A percentile compares a stretch with the other conserved stretches of the same genome.
These are phyloP conservation scores for Tubiluchus corallicola DNA, from an alignment of 2,888 invertebrate genomes.

Conservation along the genomic window DNA sequence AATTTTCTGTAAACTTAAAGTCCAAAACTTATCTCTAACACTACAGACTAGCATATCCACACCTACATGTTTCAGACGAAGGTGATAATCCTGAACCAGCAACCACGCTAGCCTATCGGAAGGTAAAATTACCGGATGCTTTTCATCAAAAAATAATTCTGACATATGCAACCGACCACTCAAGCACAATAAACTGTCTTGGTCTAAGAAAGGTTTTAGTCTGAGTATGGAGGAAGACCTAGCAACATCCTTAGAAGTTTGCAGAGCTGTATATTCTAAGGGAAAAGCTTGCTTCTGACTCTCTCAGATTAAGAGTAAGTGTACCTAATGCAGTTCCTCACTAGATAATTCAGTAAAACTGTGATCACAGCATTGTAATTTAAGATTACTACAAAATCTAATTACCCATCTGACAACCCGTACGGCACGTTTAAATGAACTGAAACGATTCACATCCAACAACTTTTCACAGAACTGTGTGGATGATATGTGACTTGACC, in stretches of 20 bases:
- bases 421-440: not conserved
- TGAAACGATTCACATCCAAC: not conserved
- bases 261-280: no score
- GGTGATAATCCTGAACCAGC: not conserved
- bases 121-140: not conserved
- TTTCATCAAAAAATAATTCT: not conserved
- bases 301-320: no score
- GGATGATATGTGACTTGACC: no score
- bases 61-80: not conserved
- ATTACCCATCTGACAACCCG: not conserved
- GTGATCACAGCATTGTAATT: no score
- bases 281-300: no score
- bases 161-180: not conserved
- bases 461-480: no score
- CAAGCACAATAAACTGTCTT: not conserved
- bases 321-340: no score
- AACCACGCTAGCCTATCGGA: not conserved
- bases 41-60: not conserved
- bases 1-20: not conserved
- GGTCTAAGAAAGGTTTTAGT: not conserved
- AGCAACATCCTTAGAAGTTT: no score
- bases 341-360: no score
- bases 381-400: no score
- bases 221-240: not conserved
- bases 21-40: not conserved